These are phyloP conservation scores for Galaxea fascicularis DNA, from an alignment of 92 coral and sea anemone genomes.

Conservation along the genomic window DNA sequence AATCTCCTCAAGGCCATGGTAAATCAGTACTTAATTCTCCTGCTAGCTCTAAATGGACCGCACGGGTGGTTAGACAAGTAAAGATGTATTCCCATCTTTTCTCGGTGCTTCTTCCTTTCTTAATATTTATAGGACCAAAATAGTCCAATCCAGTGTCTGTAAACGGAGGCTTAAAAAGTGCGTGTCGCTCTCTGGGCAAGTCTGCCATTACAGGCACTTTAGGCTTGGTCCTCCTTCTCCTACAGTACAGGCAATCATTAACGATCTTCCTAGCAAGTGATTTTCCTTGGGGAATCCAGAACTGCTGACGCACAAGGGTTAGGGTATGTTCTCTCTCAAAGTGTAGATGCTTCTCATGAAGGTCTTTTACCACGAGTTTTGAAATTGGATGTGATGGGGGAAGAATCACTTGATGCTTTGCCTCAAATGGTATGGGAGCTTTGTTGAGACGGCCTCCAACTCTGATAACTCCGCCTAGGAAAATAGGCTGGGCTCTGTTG, in stretches of 20 bases:
- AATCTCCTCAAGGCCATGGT: constrained; percentile 50
- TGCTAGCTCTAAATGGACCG: constrained; percentile 58
- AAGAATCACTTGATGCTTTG: constrained; percentile 37
- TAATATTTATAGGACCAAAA: not conserved
- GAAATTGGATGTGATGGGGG: no score
- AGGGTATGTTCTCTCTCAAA: constrained; percentile 11
- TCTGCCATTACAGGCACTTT: no score
- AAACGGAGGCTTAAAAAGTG: not conserved
- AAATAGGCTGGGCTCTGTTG: not conserved
- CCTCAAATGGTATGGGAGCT: not conserved
- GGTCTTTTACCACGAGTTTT: not conserved
- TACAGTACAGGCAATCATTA: no score
- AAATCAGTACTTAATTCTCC: constrained; percentile 47
- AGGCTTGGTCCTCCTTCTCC: no score
- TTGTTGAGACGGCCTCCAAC: not conserved
- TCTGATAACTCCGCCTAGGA: not conserved
- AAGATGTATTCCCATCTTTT: constrained; percentile 61
- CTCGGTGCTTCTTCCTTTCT: constrained; percentile 11
- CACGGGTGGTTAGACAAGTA: constrained; percentile 44
- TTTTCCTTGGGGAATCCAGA: no score
- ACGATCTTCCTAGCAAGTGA: no score
- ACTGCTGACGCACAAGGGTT: no score
- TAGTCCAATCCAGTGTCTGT: not conserved
- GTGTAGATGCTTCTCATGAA: not conserved
- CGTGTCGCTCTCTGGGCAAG: constrained; percentile 15